A percentile compares a stretch with the other conserved stretches of the same genome.
These are phyloP conservation scores for Anguilla obscura DNA, from an alignment of 2,797 vertebrate genomes.

Conservation along the genomic window DNA sequence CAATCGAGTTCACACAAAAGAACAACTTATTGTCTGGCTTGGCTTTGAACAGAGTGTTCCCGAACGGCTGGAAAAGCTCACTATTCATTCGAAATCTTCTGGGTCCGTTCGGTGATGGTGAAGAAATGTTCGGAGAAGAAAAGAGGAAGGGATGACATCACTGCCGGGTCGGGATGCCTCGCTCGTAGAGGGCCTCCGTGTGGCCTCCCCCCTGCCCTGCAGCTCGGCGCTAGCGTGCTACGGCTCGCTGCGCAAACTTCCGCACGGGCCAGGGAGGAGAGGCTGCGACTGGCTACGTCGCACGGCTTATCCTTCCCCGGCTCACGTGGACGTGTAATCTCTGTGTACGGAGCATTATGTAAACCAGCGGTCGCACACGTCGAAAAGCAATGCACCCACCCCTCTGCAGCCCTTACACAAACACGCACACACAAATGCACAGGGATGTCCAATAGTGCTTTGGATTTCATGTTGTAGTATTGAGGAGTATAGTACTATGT, in stretches of 20 bases:
- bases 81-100: too few species aligned
- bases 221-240: not conserved
- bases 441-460: not conserved
- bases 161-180: not conserved
- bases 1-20: too few species aligned
- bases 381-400: not conserved
- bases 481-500: too few species aligned
- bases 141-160: not conserved
- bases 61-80: too few species aligned
- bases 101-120: not conserved
- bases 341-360: not conserved
- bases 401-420: not conserved
- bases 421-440: not conserved
- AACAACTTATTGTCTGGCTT: too few species aligned
- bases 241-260: not conserved
- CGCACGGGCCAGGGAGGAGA: not conserved
- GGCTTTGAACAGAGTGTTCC: too few species aligned
- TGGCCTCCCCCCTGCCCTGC: not conserved
- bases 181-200: not conserved
- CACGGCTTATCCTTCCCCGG: not conserved
- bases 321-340: not conserved
- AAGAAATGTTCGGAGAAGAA: not conserved
- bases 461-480: not conserved
- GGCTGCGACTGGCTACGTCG: not conserved
- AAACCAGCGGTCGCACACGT: slow-evolving; percentile 2